Conservation (phyloP, 2,888 invertebrate species). For the Eueremaeus valkanovi region DNA sequence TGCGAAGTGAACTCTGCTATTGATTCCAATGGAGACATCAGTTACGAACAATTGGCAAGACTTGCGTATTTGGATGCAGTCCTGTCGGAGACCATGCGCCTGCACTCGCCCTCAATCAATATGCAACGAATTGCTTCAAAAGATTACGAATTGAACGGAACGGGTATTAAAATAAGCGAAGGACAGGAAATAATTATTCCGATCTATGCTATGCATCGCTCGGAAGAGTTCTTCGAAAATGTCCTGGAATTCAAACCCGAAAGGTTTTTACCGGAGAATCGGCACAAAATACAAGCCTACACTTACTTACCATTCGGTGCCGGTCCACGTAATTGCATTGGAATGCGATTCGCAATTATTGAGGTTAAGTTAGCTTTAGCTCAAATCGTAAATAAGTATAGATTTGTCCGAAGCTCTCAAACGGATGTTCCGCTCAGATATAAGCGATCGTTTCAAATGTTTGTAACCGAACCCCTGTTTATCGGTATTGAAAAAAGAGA, state of each 20-base stretch:
- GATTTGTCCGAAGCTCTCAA: background rate
- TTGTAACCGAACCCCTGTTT: background rate
- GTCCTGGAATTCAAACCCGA: too few species aligned
- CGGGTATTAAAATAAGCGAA: background rate
- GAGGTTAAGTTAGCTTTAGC: slow-evolving; percentile 15
- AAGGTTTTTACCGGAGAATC: too few species aligned
- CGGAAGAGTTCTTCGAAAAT: too few species aligned
- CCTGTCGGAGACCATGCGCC: slow-evolving; percentile 41
- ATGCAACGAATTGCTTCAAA: background rate
- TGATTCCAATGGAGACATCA: background rate
- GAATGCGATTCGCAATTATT: slow-evolving; percentile 12
- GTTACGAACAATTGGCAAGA: background rate
- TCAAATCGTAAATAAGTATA: background rate
- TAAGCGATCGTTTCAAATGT: background rate
- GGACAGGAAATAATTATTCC: slow-evolving; percentile 57
- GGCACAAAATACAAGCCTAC: too few species aligned
- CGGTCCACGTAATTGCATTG: too few species aligned
- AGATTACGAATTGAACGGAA: background rate
- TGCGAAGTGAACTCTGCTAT: background rate
- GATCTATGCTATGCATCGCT: too few species aligned
- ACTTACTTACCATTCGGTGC: too few species aligned
- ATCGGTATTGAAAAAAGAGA: background rate
- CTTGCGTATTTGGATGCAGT: slow-evolving; percentile 40
- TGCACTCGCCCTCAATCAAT: slow-evolving; percentile 28
- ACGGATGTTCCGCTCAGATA: background rate